Percentiles rank a stretch among this genome's conserved stretches.
Conservation (phyloP, 2,888 invertebrate genomes). For the Micropterix aruncella region DNA sequence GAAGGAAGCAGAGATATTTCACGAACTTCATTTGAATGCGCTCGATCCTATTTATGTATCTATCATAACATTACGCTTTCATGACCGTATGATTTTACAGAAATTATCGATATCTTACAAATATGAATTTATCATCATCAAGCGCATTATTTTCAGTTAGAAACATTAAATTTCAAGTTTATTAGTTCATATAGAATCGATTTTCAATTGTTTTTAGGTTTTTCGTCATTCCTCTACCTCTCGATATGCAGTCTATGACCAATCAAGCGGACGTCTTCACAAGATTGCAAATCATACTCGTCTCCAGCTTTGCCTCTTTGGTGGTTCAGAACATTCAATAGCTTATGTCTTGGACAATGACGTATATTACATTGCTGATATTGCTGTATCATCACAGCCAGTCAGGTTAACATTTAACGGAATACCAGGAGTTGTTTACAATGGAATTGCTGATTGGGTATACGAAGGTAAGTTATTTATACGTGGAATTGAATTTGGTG, state of each 20-base stretch:
- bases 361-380: slow-evolving; percentile 42
- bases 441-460: slow-evolving; percentile 84
- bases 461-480: slow-evolving; percentile 92
- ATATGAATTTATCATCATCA: slow-evolving; percentile 5
- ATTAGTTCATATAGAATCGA: slow-evolving; percentile 6
- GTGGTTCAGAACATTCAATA: slow-evolving; percentile 17
- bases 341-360: slow-evolving; percentile 57
- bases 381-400: slow-evolving; percentile 20
- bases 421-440: slow-evolving; percentile 50
- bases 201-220: slow-evolving; percentile 28
- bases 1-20: no score
- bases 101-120: no score
- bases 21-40: no score
- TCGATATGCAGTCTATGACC: slow-evolving; percentile 46
- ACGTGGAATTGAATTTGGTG: no score
- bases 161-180: slow-evolving; percentile 1
- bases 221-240: slow-evolving; percentile 53
- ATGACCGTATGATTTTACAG: neutral
- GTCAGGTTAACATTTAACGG: slow-evolving; percentile 46
- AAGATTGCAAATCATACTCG: slow-evolving; percentile 34
- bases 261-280: slow-evolving; percentile 33
- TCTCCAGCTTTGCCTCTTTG: slow-evolving; percentile 50
- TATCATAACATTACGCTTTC: slow-evolving; percentile 3
- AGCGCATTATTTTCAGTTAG: no score
- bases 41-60: slow-evolving; percentile 7